Evolutionary conservation across 2,113 vertebrate species (phyloP), one percentile per base, ranked within the genome.

Genomic region (Cololabis saira): DNA sequence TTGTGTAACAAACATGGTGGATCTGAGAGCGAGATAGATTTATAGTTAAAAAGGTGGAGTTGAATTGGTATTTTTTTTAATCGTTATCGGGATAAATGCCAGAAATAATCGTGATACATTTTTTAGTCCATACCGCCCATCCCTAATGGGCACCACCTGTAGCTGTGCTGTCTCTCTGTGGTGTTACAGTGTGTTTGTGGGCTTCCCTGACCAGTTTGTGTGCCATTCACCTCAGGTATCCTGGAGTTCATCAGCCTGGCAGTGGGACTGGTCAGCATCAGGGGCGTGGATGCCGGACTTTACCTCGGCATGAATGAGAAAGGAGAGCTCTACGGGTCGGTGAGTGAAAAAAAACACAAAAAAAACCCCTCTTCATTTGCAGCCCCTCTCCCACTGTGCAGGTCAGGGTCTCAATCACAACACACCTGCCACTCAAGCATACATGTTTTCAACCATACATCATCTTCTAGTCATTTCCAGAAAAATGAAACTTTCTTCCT

Each of bases 221-320:
- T 67, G 57, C 68, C 50, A 88, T 81, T 85, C 74, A 68, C 86
- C 89, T 42, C 73, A 99, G 98, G 98, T 80, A 99, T 99, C 90
- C 90, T 99, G 93, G 98, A 99, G 92, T 99, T 99, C 88, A 98
- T 99, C 81, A 99, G 98, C 91, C 93, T 99, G 92, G 97, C 98
- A n/a, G 97, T 99, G 78, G 94, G 98, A 55, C 94, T 99, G 90
- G 97, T 99, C 89, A 99, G 98, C 92, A 98, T 99, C 91, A 95
- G 96, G 57, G 98, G 98, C 52, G 97, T 99, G 90, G 98, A 99
- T 61, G 95, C 96, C 0, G 96, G 96, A 88, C 95, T 98, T 61
- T 99, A 99, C 92, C 95, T 99, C 77, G 96, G 97, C 84, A 99
- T 99, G 98, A 99, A 98, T 19, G 97, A 98, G 83, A 93, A 95